Evolutionary conservation across 2,888 invertebrate species (phyloP).

Genomic region (Drosophila emarginata): DNA sequence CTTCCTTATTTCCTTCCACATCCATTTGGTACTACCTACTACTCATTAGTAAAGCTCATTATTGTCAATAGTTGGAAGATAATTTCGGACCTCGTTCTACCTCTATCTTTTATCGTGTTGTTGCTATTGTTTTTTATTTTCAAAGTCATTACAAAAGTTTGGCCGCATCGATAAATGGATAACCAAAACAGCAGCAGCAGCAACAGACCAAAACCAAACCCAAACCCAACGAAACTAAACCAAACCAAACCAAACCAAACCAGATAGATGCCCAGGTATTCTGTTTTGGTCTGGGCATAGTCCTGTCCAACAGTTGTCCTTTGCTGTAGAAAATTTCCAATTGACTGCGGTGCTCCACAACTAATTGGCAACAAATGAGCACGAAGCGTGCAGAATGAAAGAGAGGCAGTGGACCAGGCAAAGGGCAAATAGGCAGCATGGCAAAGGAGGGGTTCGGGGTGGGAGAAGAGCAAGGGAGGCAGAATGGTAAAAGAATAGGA

Average conservation of each 20-base stretch:
- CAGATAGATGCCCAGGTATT: constrained; percentile 14
- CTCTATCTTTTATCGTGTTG: constrained; percentile 7
- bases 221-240: background rate
- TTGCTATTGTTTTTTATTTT: constrained; percentile 61
- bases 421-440: background rate
- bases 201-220: constrained; percentile 10
- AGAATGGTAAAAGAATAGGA: background rate
- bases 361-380: constrained; percentile 78
- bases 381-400: constrained; percentile 41
- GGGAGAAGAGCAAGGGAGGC: background rate
- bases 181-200: constrained; percentile 66
- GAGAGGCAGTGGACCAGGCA: background rate
- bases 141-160: constrained; percentile 76
- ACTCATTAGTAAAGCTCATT: constrained; percentile 76
- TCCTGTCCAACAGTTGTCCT: constrained; percentile 54
- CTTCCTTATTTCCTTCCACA: background rate
- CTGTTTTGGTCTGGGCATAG: constrained; percentile 24
- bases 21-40: constrained; percentile 26
- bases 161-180: constrained; percentile 76
- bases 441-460: background rate
- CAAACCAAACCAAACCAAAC: background rate
- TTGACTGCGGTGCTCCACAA: constrained; percentile 75
- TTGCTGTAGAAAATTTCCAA: constrained; percentile 63
- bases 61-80: constrained; percentile 74
- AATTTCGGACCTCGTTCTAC: constrained; percentile 61